Base-by-base conservation (phyloP, 2,113 vertebrate genomes). In the Macrotus californicus region DNA sequence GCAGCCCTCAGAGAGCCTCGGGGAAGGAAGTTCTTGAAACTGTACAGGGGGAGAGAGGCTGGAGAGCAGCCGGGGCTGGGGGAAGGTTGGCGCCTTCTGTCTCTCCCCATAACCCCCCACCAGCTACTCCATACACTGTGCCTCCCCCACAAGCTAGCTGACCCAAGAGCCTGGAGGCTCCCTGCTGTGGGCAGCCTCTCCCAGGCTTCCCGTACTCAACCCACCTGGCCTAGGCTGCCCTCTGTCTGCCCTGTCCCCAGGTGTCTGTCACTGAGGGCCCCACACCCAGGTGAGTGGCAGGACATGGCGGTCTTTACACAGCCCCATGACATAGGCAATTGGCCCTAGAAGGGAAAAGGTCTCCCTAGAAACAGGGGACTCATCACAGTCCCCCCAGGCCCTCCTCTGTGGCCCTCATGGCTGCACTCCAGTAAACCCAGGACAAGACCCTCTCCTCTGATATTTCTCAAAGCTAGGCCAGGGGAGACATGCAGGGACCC, bases 91-190 rank as follows among this genome's bases (percentile, higher is more conserved):
- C 5, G 48, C 7, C 15, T 14, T 29, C 56, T 22, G 12, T 19
- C 59, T 16, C 16, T 7, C 9, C 6, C 31, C 7, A 6, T 2
- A 0, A 2, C 14, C 11, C 9, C 0, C 54, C 16, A 14, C 46
- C 8, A 14, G n/a, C 69, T n/a, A 26, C 41, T 2, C 50, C 59
- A 46, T 46, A 7, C 24, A 50, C 31, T 26, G 50, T n/a, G 12
- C 46, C 69, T 50, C 67, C 69, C 36, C 67, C 7, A 3, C 41
- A n/a, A 59, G 26, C 31, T 72, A 22, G 31, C 31, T 66, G 46
- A 50, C 34, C 29, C 13, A 5, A 77, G 59, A 82, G 54, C 7
- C 48, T 6, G 6, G 21, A 61, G 19, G 31, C 67, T 8, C 26
- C 59, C 18, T 2, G 10, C n/a, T 22, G 26, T 7, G 18, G 54